Percentiles rank a stretch among this genome's conserved stretches.
These are phyloP conservation scores for Sarcophilus harrisii DNA, from an alignment of 2,797 vertebrate genomes.

Conservation along the genomic window DNA sequence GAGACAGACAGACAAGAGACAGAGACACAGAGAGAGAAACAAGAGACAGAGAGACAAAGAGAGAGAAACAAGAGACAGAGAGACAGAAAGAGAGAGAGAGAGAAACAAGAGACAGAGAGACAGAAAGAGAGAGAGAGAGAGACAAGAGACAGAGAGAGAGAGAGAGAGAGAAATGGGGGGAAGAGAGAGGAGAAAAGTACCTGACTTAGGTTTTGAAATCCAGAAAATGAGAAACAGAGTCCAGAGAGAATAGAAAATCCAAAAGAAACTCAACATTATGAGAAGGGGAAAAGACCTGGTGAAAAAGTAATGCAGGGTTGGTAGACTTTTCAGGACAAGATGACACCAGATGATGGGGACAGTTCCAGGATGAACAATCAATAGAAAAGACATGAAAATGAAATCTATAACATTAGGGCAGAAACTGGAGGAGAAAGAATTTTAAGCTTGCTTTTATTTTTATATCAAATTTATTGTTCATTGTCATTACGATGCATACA, in stretches of 20 bases:
- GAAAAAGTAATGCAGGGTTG: background rate
- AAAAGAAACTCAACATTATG: background rate
- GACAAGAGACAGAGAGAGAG: no score
- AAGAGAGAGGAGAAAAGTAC: no score
- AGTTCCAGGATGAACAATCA: background rate
- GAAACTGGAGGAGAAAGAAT: background rate
- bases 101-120: no score
- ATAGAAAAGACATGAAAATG: background rate
- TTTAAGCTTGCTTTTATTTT: background rate
- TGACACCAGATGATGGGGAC: background rate
- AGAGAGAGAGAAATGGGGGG: no score
- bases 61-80: no score
- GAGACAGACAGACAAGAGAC: no score
- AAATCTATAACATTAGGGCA: background rate
- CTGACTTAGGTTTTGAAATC: background rate
- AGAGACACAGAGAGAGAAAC: no score
- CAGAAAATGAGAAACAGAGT: background rate
- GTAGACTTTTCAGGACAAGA: background rate
- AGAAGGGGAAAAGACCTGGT: background rate
- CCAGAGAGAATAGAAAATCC: background rate
- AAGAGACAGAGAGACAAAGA: no score
- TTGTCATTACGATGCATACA: background rate
- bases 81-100: no score
- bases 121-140: no score
- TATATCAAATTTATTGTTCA: background rate